phyloP scores from a whole-genome alignment of 2,888 invertebrate species.

The Campoplex nolae region DNA sequence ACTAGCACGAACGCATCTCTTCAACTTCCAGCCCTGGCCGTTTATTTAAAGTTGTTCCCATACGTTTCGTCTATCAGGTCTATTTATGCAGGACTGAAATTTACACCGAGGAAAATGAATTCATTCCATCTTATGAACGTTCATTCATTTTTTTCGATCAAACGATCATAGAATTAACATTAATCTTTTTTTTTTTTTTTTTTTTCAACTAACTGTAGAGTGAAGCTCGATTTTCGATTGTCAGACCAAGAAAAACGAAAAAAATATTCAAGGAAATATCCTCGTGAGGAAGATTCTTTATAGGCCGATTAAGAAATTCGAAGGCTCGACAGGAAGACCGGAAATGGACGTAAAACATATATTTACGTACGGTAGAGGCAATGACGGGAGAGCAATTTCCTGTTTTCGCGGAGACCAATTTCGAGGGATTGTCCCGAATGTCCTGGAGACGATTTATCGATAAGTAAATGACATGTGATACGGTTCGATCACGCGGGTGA shows the following conservation, averaged over 20 bases:
- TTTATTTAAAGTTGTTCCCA: slow-evolving; percentile 49
- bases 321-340: slow-evolving; percentile 2
- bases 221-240: neutral
- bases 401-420: slow-evolving; percentile 14
- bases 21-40: slow-evolving; percentile 17
- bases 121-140: neutral
- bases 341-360: slow-evolving; percentile 14
- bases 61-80: slow-evolving; percentile 13
- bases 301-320: neutral
- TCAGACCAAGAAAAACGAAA: neutral
- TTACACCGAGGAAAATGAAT: slow-evolving; percentile 1
- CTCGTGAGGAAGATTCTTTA: neutral
- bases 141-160: neutral
- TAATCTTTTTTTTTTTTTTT: neutral
- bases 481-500: slow-evolving; percentile 1
- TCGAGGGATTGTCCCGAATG: neutral
- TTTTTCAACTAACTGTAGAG: neutral
- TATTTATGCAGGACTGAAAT: slow-evolving; percentile 48
- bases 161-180: neutral
- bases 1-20: slow-evolving; percentile 52
- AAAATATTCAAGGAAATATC: neutral
- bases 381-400: slow-evolving; percentile 20
- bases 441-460: slow-evolving; percentile 33
- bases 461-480: slow-evolving; percentile 25
- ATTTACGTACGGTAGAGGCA: neutral